These are phyloP conservation scores for Coendou prehensilis DNA, from an alignment of 2,797 vertebrate species.

Conservation along the genomic window DNA sequence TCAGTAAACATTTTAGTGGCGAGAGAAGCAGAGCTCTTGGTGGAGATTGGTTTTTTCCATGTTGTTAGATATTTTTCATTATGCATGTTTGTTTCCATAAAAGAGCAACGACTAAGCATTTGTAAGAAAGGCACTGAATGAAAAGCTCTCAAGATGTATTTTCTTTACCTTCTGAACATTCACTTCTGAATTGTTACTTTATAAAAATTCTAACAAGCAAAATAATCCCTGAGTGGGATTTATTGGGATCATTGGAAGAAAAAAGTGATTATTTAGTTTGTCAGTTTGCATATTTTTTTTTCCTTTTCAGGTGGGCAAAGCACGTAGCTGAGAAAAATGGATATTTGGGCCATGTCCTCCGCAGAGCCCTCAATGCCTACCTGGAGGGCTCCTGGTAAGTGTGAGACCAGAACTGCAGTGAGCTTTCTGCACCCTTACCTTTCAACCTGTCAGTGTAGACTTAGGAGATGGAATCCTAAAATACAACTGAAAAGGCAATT, in stretches of 20 bases:
- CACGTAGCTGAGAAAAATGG: conserved; percentile 94
- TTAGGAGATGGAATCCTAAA: conserved; percentile 52
- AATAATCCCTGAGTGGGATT: conserved; percentile 81
- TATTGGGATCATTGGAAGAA: conserved; percentile 59
- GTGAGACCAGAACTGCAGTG: not conserved
- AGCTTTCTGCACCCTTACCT: not conserved
- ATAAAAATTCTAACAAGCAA: conserved; percentile 79
- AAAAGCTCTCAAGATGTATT: conserved; percentile 57
- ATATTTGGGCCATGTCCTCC: conserved; percentile 94
- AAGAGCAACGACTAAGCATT: not conserved
- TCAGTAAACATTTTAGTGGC: not conserved
- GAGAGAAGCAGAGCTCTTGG: not conserved
- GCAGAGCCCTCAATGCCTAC: conserved; percentile 94
- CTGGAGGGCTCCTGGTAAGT: conserved; percentile 93
- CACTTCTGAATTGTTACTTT: conserved; percentile 73
- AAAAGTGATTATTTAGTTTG: conserved; percentile 75
- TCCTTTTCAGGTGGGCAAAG: conserved; percentile 92
- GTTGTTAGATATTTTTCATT: not conserved
- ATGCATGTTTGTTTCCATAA: not conserved
- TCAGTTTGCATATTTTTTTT: conserved; percentile 54
- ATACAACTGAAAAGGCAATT: conserved; percentile 62
- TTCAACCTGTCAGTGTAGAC: not conserved
- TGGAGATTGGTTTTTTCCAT: not conserved
- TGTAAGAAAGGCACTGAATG: not conserved
- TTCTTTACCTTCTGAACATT: conserved; percentile 78